Evolutionary conservation across 2,888 invertebrate genomes (phyloP).

Genomic region (Pandemis heparana): DNA sequence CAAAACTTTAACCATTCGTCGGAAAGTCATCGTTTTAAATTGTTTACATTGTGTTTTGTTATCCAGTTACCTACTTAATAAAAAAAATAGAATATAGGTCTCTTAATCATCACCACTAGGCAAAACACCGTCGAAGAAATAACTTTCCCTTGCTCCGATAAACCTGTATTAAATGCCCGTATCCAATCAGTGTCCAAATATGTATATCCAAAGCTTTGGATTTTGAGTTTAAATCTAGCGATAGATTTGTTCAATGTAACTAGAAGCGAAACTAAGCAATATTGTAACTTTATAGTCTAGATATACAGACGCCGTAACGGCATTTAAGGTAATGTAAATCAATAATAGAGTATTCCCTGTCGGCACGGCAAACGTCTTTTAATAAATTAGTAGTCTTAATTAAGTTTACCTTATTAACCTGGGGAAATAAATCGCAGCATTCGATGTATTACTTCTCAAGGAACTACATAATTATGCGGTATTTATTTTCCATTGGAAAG

Average conservation of each 20-base stretch:
- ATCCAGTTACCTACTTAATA: neutral
- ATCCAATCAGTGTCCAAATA: no score
- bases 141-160: no score
- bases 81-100: neutral
- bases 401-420: neutral
- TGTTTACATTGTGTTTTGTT: neutral
- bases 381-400: conserved; percentile 13
- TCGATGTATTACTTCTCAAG: neutral
- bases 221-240: no score
- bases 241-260: no score
- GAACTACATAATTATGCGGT: neutral
- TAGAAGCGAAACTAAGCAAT: no score
- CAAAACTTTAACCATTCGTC: conserved; percentile 50
- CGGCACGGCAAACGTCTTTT: conserved; percentile 8
- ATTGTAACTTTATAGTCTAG: neutral
- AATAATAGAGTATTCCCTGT: conserved; percentile 19
- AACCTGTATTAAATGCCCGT: no score
- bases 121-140: neutral
- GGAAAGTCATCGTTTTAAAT: conserved; percentile 16
- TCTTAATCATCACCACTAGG: neutral
- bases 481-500: neutral
- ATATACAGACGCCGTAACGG: neutral
- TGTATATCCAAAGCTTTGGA: no score
- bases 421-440: neutral
- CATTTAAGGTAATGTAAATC: conserved; percentile 14